Base-by-base conservation (phyloP, 2,888 invertebrate genomes). In the Eupithecia centaureata region DNA sequence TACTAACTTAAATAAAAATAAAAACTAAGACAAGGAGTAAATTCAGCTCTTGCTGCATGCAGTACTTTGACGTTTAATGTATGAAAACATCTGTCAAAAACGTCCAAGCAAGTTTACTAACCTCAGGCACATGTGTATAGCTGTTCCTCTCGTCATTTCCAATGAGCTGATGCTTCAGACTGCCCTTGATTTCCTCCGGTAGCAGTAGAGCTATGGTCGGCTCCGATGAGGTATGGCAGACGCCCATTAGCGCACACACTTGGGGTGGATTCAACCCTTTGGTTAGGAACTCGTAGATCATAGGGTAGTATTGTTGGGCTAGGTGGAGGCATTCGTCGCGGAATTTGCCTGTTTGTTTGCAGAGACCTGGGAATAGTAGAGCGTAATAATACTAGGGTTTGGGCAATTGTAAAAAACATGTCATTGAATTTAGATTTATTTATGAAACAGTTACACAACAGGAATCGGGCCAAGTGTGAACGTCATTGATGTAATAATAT, bases 341-440 rank as follows among this genome's bases (percentile, higher is more conserved):
- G 87, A 97, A 97, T 12, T 94, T 92, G 68, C 95, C 95, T 0
- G 96, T 96, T 89, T 97, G 97, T 73, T 96, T 96, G 92, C 98
- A 98, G 5, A 98, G 90, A 69, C 97, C 94, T 94, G 78, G 1
- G 33, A 25, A 52, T 59, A 8, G 3, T 47, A 57, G 18, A 33
- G 30, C 5, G 1, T 56, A 10, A 5, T 56, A 15, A 2, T 12
- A 33, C 5, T 30, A 4, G 28, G 15, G 18, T 52, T 5, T 27
- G 47, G n/a, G n/a, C n/a, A n/a, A n/a, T n/a, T n/a, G n/a, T n/a
- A n/a, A n/a, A n/a, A n/a, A n/a, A n/a, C n/a, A n/a, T n/a, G n/a
- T n/a, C n/a, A n/a, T n/a, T n/a, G n/a, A n/a, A n/a, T n/a, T n/a
- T n/a, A n/a, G n/a, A n/a, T n/a, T n/a, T n/a, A n/a, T n/a, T n/a